Evolutionary conservation across 1,140 invertebrate species (phyloP).

Genomic region (Tetraneura akinire): DNA sequence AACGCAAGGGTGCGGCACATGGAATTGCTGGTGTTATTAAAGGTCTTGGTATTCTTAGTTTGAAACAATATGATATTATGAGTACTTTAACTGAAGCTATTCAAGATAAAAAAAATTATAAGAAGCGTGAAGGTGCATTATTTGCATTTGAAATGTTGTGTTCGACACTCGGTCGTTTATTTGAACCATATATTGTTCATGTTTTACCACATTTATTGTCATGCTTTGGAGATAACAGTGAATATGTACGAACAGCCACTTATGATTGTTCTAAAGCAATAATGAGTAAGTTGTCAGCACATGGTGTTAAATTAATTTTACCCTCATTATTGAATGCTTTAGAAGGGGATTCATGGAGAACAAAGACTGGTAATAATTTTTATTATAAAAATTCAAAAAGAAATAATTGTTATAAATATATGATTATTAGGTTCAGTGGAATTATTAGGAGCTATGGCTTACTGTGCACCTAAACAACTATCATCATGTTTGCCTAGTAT

Average conservation of each 20-base stretch:
- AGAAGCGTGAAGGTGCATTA: conserved; percentile 89
- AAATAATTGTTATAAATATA: background rate
- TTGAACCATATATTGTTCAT: conserved; percentile 98
- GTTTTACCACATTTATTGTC: conserved; percentile 91
- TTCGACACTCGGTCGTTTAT: conserved; percentile 89
- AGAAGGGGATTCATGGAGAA: conserved; percentile 98
- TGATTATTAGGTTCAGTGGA: conserved; percentile 81
- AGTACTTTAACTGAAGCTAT: conserved; percentile 89
- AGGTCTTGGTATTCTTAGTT: conserved; percentile 87
- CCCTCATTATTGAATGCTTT: conserved; percentile 87
- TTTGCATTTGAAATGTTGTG: conserved; percentile 97
- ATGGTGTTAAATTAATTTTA: conserved; percentile 93
- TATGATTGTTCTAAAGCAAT: conserved; percentile 93
- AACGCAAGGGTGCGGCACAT: conserved; percentile 88
- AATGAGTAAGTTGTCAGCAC: conserved; percentile 94
- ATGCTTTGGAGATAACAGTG: conserved; percentile 94
- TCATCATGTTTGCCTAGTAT: conserved; percentile 97
- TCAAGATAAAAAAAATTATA: conserved; percentile 95
- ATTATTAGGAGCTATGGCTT: conserved; percentile 94
- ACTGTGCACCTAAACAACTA: conserved; percentile 97
- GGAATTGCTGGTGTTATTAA: conserved; percentile 73
- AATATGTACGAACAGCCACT: conserved; percentile 87
- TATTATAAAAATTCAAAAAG: background rate
- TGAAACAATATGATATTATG: conserved; percentile 97
- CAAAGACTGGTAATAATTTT: conserved; percentile 78